Conservation (phyloP, 2,113 vertebrate genomes). For the Campylomormyrus numenius region DNA sequence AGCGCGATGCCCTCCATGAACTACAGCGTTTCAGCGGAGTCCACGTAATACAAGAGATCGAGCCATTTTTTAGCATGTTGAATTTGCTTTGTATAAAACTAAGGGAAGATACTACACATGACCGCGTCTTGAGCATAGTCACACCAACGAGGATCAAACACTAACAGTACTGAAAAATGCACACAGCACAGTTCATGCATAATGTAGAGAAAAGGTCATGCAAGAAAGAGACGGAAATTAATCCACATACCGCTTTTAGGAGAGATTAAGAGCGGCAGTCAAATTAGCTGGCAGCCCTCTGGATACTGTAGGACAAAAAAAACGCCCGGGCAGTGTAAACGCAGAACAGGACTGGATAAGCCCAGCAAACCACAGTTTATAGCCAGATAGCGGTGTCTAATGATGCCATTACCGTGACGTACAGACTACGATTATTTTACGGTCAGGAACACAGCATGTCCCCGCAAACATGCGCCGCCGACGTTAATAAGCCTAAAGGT, state of each 20-base stretch:
- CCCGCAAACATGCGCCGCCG: background rate
- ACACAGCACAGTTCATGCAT: background rate
- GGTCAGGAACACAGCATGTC: background rate
- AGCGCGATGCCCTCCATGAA: background rate
- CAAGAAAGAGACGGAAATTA: background rate
- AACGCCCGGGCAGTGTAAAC: background rate
- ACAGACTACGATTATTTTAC: conserved; percentile 21
- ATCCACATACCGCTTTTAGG: conserved; percentile 9
- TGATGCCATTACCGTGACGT: conserved; percentile 28
- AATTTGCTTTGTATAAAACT: background rate
- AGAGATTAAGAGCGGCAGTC: background rate
- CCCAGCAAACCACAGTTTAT: background rate
- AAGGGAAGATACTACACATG: background rate
- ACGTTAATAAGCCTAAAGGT: background rate
- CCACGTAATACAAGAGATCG: background rate
- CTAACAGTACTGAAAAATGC: background rate
- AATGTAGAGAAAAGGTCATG: background rate
- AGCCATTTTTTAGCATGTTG: background rate
- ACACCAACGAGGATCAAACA: background rate
- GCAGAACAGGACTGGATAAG: background rate
- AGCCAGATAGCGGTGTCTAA: background rate
- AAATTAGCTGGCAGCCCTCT: background rate
- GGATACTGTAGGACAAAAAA: background rate
- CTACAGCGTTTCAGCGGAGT: background rate
- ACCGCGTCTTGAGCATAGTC: background rate